Percentiles rank a stretch among this genome's conserved stretches.
phyloP scores from a whole-genome alignment of 2,888 invertebrate genomes.

The Eupelmus urozonus region DNA sequence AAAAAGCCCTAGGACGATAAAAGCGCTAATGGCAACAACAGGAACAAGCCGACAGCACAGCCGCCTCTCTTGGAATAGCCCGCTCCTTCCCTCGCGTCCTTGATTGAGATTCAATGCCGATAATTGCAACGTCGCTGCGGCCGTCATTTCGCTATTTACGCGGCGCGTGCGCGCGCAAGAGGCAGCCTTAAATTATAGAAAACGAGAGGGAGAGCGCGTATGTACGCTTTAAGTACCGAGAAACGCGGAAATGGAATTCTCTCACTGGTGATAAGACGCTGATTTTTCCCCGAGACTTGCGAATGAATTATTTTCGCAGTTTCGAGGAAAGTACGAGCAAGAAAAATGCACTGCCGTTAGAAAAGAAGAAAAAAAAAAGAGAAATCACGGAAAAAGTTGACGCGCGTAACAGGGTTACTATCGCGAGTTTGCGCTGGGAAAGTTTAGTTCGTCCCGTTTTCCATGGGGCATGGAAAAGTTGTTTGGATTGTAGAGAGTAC shows the following conservation, averaged over 20 bases:
- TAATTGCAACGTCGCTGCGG: constrained; percentile 24
- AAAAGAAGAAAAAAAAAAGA: too few relatives aligned
- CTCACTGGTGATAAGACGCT: constrained; percentile 12
- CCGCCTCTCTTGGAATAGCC: constrained; percentile 5
- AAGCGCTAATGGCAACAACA: too few relatives aligned
- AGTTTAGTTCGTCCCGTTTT: background rate
- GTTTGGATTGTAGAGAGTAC: too few relatives aligned
- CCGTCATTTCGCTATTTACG: constrained; percentile 5
- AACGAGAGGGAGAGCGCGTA: background rate
- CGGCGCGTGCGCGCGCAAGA: constrained; percentile 2
- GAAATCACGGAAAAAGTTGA: too few relatives aligned
- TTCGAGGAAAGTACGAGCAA: too few relatives aligned
- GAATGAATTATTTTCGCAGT: too few relatives aligned
- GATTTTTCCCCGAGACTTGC: too few relatives aligned
- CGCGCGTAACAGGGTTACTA: background rate
- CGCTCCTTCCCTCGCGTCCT: constrained; percentile 7
- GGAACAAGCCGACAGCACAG: background rate
- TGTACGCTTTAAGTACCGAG: background rate
- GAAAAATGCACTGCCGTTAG: too few relatives aligned
- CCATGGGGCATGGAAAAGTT: background rate
- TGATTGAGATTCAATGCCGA: constrained; percentile 33
- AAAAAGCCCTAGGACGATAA: too few relatives aligned
- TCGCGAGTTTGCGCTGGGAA: background rate
- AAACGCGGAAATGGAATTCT: constrained; percentile 21
- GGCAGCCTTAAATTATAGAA: constrained; percentile 14